phyloP scores from a whole-genome alignment of 2,113 vertebrate genomes.

The Corydoras maculifer region DNA sequence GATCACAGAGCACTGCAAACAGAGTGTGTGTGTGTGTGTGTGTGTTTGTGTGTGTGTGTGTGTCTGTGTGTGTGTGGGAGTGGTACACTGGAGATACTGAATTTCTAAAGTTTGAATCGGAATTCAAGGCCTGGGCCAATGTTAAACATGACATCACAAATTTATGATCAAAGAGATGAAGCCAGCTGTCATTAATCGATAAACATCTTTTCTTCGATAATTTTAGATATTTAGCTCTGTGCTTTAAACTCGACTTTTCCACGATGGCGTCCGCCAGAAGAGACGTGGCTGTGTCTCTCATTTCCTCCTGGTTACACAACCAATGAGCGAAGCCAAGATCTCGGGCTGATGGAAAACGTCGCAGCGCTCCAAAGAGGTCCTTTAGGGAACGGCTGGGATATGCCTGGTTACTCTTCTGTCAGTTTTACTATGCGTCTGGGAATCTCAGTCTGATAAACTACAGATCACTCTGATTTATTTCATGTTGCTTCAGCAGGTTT shows the following conservation, averaged over 20 bases:
- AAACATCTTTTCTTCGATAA: slow-evolving; percentile 7
- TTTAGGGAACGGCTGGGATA: slow-evolving; percentile 42
- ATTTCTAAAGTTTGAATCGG: too few relatives aligned
- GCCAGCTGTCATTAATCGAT: not conserved
- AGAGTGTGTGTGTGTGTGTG: too few relatives aligned
- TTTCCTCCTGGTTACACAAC: slow-evolving; percentile 58
- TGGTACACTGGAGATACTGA: too few relatives aligned
- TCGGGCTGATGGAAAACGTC: slow-evolving; percentile 45
- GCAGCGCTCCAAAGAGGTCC: slow-evolving; percentile 43
- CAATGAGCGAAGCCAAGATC: slow-evolving; percentile 54
- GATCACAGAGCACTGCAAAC: too few relatives aligned
- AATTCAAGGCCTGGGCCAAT: too few relatives aligned
- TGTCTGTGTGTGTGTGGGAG: slow-evolving; percentile 15
- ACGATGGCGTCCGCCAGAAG: slow-evolving; percentile 43
- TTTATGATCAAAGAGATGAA: too few relatives aligned
- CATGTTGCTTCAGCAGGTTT: slow-evolving; percentile 5
- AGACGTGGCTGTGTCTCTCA: slow-evolving; percentile 42
- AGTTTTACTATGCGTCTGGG: slow-evolving; percentile 44
- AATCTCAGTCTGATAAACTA: slow-evolving; percentile 1
- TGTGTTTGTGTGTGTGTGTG: too few relatives aligned
- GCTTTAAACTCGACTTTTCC: slow-evolving; percentile 31
- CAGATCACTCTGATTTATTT: not conserved
- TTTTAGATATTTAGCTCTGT: slow-evolving; percentile 31
- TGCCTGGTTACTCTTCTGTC: slow-evolving; percentile 49
- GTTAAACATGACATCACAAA: too few relatives aligned